Conservation (phyloP, 2,797 vertebrate genomes). For the Sparidentex hasta region DNA sequence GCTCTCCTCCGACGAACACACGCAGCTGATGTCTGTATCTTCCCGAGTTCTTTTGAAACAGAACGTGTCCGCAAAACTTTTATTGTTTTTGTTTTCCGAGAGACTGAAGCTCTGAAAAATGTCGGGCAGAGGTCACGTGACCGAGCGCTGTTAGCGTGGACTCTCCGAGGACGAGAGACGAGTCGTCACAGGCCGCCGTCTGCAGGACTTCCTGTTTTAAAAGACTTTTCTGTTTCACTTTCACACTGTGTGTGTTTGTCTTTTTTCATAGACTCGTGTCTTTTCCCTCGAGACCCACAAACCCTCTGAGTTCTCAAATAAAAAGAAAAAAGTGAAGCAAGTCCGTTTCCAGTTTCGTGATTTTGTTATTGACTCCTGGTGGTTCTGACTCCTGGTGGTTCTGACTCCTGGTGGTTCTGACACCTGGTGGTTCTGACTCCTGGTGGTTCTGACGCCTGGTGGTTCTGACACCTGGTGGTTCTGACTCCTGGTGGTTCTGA, state of each 20-base stretch:
- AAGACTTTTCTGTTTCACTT: slow-evolving; percentile 83
- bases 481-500: too few species aligned
- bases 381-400: neutral
- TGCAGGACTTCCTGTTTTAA: slow-evolving; percentile 91
- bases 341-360: slow-evolving; percentile 85
- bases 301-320: slow-evolving; percentile 83
- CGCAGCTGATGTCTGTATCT: slow-evolving; percentile 82
- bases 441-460: neutral
- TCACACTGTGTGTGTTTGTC: slow-evolving; percentile 93
- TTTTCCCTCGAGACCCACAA: slow-evolving; percentile 80
- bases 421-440: neutral
- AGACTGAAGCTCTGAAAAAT: neutral
- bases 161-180: slow-evolving; percentile 81
- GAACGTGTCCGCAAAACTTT: slow-evolving; percentile 74
- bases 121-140: slow-evolving; percentile 33
- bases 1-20: slow-evolving; percentile 76
- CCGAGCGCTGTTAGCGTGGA: slow-evolving; percentile 79
- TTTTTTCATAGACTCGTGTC: slow-evolving; percentile 90
- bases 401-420: neutral
- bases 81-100: neutral
- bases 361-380: neutral
- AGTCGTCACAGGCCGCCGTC: slow-evolving; percentile 90
- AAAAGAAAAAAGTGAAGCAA: slow-evolving; percentile 54
- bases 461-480: too few species aligned
- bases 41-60: slow-evolving; percentile 85